These are phyloP conservation scores for Carposina sasakii DNA, from an alignment of 1,140 invertebrate genomes.

Conservation along the genomic window DNA sequence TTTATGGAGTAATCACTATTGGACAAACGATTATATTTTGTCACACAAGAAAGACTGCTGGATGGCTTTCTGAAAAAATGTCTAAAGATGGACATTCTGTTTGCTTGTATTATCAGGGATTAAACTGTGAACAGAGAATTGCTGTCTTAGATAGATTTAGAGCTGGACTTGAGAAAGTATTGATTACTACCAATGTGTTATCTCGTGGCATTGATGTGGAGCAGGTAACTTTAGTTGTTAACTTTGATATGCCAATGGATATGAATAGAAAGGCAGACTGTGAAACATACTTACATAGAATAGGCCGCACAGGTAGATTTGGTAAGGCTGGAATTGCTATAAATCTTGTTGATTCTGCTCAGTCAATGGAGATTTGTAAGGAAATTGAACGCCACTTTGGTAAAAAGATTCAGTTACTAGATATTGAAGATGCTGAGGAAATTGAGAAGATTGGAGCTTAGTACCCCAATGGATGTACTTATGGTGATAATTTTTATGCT, in stretches of 20 bases:
- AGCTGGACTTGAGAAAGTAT: constrained; percentile 92
- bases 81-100: constrained; percentile 94
- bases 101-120: constrained; percentile 91
- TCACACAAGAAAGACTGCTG: constrained; percentile 91
- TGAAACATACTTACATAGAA: constrained; percentile 97
- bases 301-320: constrained; percentile 96
- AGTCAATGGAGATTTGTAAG: constrained; percentile 81
- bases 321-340: constrained; percentile 97
- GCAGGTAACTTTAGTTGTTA: constrained; percentile 98
- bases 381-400: constrained; percentile 94
- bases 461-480: too few species aligned
- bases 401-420: constrained; percentile 85
- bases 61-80: constrained; percentile 93
- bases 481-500: too few species aligned
- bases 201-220: constrained; percentile 97
- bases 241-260: constrained; percentile 97
- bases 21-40: constrained; percentile 99
- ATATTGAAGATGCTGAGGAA: constrained; percentile 93
- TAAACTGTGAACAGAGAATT: constrained; percentile 94
- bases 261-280: constrained; percentile 87
- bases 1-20: constrained; percentile 96
- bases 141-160: constrained; percentile 94
- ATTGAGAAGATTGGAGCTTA: constrained; percentile 90
- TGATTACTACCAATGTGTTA: constrained; percentile 98
- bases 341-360: constrained; percentile 88